Conservation (phyloP, 2,113 vertebrate species). For the Microtus pennsylvanicus region DNA sequence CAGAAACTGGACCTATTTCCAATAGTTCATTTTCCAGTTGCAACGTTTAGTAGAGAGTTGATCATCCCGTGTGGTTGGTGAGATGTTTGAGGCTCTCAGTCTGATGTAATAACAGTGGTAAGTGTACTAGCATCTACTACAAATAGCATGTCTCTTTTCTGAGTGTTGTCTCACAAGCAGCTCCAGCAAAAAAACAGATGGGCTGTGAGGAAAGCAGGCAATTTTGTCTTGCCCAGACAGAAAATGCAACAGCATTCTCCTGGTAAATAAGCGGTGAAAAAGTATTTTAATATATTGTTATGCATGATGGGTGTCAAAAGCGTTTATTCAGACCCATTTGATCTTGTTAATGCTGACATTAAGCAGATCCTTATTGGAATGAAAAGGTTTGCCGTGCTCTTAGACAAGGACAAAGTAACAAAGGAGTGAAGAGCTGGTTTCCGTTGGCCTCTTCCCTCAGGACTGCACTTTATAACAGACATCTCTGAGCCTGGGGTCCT, state of each 20-base stretch:
- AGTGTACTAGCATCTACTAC: conserved; percentile 69
- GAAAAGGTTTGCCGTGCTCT: background rate
- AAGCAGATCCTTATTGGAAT: background rate
- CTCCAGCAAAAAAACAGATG: conserved; percentile 84
- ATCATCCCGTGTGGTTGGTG: conserved; percentile 74
- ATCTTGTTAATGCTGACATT: background rate
- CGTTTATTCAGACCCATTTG: conserved; percentile 55
- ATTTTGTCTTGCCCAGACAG: conserved; percentile 83
- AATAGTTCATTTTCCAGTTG: conserved; percentile 65
- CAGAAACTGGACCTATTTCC: conserved; percentile 42
- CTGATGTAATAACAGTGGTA: conserved; percentile 78
- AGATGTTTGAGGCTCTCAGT: conserved; percentile 77
- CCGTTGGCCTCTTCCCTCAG: background rate
- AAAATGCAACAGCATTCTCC: conserved; percentile 82
- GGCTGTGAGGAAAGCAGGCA: conserved; percentile 80
- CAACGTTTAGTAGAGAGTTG: conserved; percentile 68
- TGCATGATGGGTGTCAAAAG: conserved; percentile 79
- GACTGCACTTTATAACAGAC: background rate
- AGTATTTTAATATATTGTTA: conserved; percentile 81
- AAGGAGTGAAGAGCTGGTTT: background rate
- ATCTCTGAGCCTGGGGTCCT: background rate
- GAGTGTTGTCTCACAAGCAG: conserved; percentile 77
- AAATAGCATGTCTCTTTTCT: conserved; percentile 75
- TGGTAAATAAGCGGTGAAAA: conserved; percentile 81
- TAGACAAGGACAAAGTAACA: background rate